Base-by-base conservation (phyloP, 2,113 vertebrate genomes). In the Sphaerodactylus townsendi region DNA sequence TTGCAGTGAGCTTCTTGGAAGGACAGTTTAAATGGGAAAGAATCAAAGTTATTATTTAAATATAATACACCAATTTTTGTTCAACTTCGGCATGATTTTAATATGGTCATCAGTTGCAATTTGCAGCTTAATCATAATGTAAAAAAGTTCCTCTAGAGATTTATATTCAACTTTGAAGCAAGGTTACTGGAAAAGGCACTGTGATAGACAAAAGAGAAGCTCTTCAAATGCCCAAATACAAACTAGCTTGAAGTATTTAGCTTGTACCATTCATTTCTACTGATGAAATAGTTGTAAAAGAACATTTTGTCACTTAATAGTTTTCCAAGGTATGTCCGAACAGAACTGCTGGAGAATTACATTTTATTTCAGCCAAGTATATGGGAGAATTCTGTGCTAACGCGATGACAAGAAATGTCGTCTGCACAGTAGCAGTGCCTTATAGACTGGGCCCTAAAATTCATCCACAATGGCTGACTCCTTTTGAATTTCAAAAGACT, bases 231-330 rank as follows among this genome's bases (percentile, higher is more conserved):
- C 59, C 39, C 90, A 80, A 68, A 90, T 81, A 86, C 71, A 73
- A 44, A 86, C 14, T 30, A 85, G 33, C 19, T 23, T 25, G 46
- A 70, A 10, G 9, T 1, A 46, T 91, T 83, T 39, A 1, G 0
- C 53, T 88, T 92, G 78, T 39, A 10, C 15, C 71, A 25, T 19
- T 28, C 72, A 56, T 82, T 83, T 87, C 82, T 90, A n/a, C n/a
- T n/a, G n/a, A n/a, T n/a, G n/a, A n/a, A n/a, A n/a, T n/a, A n/a
- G n/a, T n/a, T n/a, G n/a, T n/a, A 74, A 74, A 48, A 28, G 48
- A 19, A 15, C 19, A 13, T 72, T 72, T 50, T 50, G 48, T 50
- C 48, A 56, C 23, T 28, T 72, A 44, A 41, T 41, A 74, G 87
- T 76, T 86, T 59, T 88, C 71, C 35, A 85, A 80, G 35, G 70